Evolutionary conservation across 2,113 vertebrate species (phyloP), one percentile per base, ranked within the genome.

Genomic region (Silurus glanis): DNA sequence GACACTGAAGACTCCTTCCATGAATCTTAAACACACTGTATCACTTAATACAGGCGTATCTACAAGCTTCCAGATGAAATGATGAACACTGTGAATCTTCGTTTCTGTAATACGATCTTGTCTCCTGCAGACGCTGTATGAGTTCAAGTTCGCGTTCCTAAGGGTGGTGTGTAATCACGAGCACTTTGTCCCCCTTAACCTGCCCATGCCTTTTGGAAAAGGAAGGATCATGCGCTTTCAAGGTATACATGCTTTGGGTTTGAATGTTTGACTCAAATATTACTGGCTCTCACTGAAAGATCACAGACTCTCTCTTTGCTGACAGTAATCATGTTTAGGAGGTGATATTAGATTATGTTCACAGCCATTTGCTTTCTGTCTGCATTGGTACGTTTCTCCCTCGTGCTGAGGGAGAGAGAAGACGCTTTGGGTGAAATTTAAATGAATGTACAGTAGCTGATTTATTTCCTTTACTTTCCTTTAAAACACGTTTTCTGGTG

Each of bases 121-220:
- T 92, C 92, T 90, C 72, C 88, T 92, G 6, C 93, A 99, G 98
- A 97, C 97, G 25, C 95, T 99, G 86, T 98, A 97, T 86, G 98
- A 99, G 86, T 98, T 98, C 93, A 99, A 99, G 92, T 99, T 99
- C 94, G 98, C 98, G 91, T 99, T 99, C 94, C 96, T 99, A 87
- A 95, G 96, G 19, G 97, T 98, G 17, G 96, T 98, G 28, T 99
- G 97, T 91, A 97, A 95, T 92, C 98, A 99, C 0, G 98, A 99
- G 80, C 98, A 99, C 92, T 99, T 96, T 55, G 95, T 99, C 84
- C 97, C 98, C 72, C 93, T 99, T 79, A 99, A 99, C 92, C 96
- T 99, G 88, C 97, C 98, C 45, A 99, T 99, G 97, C 96, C 96
- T 0, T 98, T 99, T 92, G 97, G 97, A 89, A 99, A 98, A 91